Base-by-base conservation (phyloP, 2,888 invertebrate genomes). In the Hanleya hanleyi region DNA sequence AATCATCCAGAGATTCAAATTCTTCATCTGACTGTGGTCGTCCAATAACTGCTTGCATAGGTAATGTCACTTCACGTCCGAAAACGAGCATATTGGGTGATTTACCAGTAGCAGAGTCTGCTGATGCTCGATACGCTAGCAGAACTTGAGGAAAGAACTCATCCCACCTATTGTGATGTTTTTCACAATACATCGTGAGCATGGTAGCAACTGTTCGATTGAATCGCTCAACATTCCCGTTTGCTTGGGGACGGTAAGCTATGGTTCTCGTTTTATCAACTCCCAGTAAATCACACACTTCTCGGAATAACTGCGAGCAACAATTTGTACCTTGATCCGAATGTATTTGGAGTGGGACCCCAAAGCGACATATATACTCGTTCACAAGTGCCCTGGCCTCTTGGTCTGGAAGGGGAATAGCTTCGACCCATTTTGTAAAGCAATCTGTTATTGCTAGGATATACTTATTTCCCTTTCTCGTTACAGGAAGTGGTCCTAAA, bases 351-450 rank as follows among this genome's bases (percentile, higher is more conserved):
- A 51, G 26, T n/a, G 51, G 51, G 26, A 51, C 51, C 26, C 51
- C 51, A 22, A 51, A 51, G 7, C 51, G 51, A 22, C 51, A 51
- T 12, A 22, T 51, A 22, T n/a, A 51, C 12, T 51, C 26, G 22
- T 51, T 51, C 12, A 51, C 26, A 22, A 51, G 7, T 12, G 51
- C 51, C 22, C 51, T 51, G 22, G 51, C 51, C 22, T 51, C 51
- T 22, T 51, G 51, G 22, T 51, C 51, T 7, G 51, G 51, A 7
- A 51, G 12, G 7, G 51, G n/a, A n/a, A 22, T 22, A 51, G 51
- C 12, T 51, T 51, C 51, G 15, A 51, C 51, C 51, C 51, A 51
- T 51, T 51, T 51, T 51, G 51, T 51, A 26, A 51, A 51, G 26
- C 51, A 51, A 26, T 51, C 51, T 22, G 22, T 22, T n/a, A 51